A percentile compares a stretch with the other conserved stretches of the same genome.
Conservation (phyloP, 2,797 vertebrate species). For the Enteromius afrohamiltoni region DNA sequence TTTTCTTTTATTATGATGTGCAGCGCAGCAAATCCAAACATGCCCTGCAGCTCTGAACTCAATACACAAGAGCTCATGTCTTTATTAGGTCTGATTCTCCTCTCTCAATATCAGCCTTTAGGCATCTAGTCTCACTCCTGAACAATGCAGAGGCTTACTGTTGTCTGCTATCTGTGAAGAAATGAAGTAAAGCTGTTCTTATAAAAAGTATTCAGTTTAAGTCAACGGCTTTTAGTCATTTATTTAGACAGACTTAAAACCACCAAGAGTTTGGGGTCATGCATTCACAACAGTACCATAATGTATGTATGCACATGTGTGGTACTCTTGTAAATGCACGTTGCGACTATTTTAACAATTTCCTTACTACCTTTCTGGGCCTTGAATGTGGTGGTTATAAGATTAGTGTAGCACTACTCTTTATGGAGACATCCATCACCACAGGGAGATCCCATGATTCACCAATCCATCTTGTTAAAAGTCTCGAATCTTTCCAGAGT, state of each 20-base stretch:
- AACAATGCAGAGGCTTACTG: conserved; percentile 25
- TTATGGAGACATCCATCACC: conserved; percentile 50
- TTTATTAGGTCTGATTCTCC: conserved; percentile 55
- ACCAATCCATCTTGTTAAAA: conserved; percentile 63
- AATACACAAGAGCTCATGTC: conserved; percentile 39
- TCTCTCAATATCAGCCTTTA: conserved; percentile 33
- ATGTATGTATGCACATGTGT: too few relatives aligned
- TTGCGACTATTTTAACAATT: neutral
- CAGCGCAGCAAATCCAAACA: conserved; percentile 37
- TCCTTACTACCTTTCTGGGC: neutral
- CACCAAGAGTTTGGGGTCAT: neutral
- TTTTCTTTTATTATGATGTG: conserved; percentile 41
- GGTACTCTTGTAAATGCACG: neutral
- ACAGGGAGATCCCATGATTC: conserved; percentile 58
- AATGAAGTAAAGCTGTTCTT: neutral
- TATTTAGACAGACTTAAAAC: neutral
- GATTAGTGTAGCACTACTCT: conserved; percentile 17
- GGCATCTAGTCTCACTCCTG: conserved; percentile 11
- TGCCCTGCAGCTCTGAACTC: conserved; percentile 16
- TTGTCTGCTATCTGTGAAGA: neutral
- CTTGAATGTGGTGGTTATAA: neutral
- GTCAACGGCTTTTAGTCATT: neutral
- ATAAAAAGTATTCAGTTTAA: neutral
- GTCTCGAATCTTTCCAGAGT: conserved; percentile 45
- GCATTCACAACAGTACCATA: too few relatives aligned